Evolutionary conservation across 2,113 vertebrate species (phyloP), one percentile per base, ranked within the genome.

Genomic region (Nothoprocta perdicaria): DNA sequence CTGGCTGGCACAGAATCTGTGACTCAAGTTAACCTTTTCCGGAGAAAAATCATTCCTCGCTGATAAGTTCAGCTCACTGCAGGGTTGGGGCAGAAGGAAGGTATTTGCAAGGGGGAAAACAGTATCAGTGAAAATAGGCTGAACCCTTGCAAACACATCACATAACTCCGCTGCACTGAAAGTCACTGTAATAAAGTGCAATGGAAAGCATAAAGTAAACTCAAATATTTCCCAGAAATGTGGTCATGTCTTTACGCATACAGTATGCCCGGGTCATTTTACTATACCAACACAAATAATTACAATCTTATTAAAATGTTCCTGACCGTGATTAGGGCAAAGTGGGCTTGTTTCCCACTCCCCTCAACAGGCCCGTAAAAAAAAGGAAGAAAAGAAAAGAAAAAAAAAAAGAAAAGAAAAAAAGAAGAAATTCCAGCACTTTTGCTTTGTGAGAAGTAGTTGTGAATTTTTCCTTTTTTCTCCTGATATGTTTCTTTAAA

Each of bases 221-320:
- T 62, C 35, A 80, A 73, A 77, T 83, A 80, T 86, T 85, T 94
- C 85, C 61, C 68, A 95, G 84, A 95, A 96, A 91, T 68, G 87
- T 38, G 89, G 89, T 68, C 18, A 31, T 72, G 40, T 72, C 89
- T 95, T 93, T 55, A 35, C 24, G 57, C 2, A 23, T 50, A 73
- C 50, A 94, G 58, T 45, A 63, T 31, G 66, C 80, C 71, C 80
- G 24, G 31, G 19, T 48, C 50, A 66, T 93, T 96, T 97, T 95
- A 93, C 63, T 92, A 65, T 29, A 80, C 53, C 83, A 94, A 72
- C 75, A 95, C 50, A 96, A 96, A 96, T 68, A 95, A 97, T 86
- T 92, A 89, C 46, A 89, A 73, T 91, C 84, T 73, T 94, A 88
- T 94, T 94, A 93, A 95, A 96, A 82, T 0, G 27, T 74, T 96